Conservation (phyloP, 2,113 vertebrate genomes). For the Aix galericulata region DNA sequence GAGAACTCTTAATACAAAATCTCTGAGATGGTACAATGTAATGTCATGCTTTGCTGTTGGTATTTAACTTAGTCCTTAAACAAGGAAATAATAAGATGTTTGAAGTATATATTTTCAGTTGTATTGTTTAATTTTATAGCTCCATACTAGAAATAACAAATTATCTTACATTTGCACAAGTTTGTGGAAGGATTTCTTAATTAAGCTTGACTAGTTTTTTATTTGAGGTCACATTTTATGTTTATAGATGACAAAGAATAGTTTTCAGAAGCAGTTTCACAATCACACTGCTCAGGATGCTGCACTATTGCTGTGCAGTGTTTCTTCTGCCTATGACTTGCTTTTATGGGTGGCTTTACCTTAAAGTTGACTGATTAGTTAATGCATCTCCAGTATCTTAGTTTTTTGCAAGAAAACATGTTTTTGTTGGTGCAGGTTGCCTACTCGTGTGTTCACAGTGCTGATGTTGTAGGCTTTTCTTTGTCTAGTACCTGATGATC, state of each 20-base stretch:
- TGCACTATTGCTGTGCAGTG: neutral
- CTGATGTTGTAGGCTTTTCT: neutral
- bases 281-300: neutral
- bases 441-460: neutral
- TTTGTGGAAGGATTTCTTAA: neutral
- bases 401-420: neutral
- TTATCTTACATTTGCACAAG: neutral
- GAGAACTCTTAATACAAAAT: neutral
- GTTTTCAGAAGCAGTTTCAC: neutral
- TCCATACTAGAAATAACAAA: neutral
- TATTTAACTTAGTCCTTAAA: neutral
- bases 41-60: neutral
- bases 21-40: neutral
- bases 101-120: neutral
- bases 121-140: neutral
- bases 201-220: neutral
- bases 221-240: neutral
- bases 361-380: neutral
- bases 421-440: neutral
- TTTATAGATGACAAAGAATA: neutral
- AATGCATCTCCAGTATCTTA: neutral
- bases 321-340: neutral
- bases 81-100: neutral
- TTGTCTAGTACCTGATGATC: slow-evolving; percentile 94
- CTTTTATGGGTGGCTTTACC: neutral